Conservation (phyloP, 1,140 invertebrate genomes). For the Riptortus pedestris region DNA sequence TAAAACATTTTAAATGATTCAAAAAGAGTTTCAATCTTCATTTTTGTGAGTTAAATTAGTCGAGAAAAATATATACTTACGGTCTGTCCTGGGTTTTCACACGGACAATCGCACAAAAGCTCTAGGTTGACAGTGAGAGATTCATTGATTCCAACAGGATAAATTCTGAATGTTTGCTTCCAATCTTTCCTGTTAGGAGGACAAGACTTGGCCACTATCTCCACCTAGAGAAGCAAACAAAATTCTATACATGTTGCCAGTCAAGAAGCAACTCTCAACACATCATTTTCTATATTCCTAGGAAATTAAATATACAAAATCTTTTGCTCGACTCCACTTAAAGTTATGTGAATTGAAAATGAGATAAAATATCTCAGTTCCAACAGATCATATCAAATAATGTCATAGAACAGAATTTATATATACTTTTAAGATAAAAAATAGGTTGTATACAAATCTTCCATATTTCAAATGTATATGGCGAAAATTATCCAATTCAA, state of each 20-base stretch:
- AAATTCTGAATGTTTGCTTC: slow-evolving; percentile 73
- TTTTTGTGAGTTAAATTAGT: no score
- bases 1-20: slow-evolving; percentile 3
- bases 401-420: no score
- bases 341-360: no score
- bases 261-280: background rate
- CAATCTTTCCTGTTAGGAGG: slow-evolving; percentile 62
- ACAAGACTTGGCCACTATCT: slow-evolving; percentile 62
- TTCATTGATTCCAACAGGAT: slow-evolving; percentile 86
- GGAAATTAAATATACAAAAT: no score
- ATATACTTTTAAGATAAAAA: no score
- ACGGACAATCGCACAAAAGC: slow-evolving; percentile 83
- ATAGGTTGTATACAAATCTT: no score
- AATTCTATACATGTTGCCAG: background rate
- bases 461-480: no score
- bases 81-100: slow-evolving; percentile 53
- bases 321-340: no score
- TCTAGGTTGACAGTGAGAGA: slow-evolving; percentile 71
- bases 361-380: no score
- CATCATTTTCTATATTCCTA: no score
- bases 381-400: no score
- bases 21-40: background rate
- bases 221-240: slow-evolving; percentile 40
- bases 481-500: no score
- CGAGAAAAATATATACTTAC: slow-evolving; percentile 36